Evolutionary conservation across 2,113 vertebrate species (phyloP), one percentile per base, ranked within the genome.

Genomic region (Pimephales promelas): DNA sequence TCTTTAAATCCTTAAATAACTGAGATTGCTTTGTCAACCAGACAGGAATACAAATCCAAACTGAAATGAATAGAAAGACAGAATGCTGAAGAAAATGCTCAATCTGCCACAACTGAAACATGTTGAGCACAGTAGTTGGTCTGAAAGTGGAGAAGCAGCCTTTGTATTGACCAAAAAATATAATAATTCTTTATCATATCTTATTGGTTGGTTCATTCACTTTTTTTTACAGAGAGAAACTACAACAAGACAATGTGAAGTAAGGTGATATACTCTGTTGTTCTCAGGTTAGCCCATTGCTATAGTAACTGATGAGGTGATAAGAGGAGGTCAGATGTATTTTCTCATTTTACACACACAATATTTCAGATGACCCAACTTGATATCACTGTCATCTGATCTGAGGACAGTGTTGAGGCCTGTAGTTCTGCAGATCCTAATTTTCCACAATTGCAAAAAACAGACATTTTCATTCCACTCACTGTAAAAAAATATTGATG

Each of bases 11-110:
- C 52, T 8, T 10, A 18, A 73, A 73, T 10, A 73, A 24, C 14
- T 24, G 40, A 26, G 22, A 47, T 3, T 47, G 68, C 40, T 73
- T 49, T 74, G 72, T 74, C 72, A 54, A 49, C 8, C 18, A 54
- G n/a, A 31, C 47, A 74, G 72, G n/a, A n/a, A n/a, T n/a, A 75
- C 47, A 75, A 75, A 52, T 52, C n/a, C 45, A 52, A 13, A 75
- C 47, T 54, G 47, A 75, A 54, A 10, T 75, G 14, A 16, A 31
- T 16, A 18, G 26, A 4, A 47, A 31, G 8, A 74, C 8, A 31
- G 26, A 54, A 31, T 22, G 26, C 5, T 75, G 47, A 26, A 18
- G 71, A 52, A 74, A 75, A 31, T 26, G 52, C 26, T 28, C 14
- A 49, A 52, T 73, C n/a, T 73, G 43, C 24, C n/a, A 11, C 40